Percentiles rank a stretch among this genome's conserved stretches.
phyloP scores from a whole-genome alignment of 2,113 vertebrate genomes.

The Chionis minor region DNA sequence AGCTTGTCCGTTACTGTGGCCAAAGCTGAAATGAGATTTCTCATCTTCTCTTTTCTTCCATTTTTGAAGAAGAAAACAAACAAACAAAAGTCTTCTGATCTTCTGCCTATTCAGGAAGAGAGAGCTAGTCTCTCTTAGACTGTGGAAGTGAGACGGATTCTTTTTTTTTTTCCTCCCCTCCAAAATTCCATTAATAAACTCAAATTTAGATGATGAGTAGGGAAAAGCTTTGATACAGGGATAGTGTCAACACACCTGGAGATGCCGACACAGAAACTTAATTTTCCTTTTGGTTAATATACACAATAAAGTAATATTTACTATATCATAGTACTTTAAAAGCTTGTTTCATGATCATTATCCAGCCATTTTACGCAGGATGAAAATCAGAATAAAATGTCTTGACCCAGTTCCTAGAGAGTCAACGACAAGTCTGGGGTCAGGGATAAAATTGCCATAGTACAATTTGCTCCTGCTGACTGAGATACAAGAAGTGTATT shows the following conservation, averaged over 20 bases:
- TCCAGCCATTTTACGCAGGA: not conserved
- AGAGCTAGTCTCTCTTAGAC: not conserved
- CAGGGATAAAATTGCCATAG: not conserved
- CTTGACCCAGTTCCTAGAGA: not conserved
- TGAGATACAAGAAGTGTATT: not conserved
- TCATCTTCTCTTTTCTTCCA: not conserved
- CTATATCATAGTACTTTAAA: not conserved
- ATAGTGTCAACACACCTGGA: not conserved
- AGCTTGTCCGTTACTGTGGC: conserved; percentile 23
- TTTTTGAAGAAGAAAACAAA: not conserved
- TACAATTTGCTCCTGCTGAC: not conserved
- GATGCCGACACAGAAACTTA: not conserved
- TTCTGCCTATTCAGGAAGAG: conserved; percentile 1
- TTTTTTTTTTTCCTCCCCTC: fast-evolving
- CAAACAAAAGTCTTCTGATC: not conserved
- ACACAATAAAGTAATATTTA: not conserved
- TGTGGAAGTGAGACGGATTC: not conserved
- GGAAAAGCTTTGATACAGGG: not conserved
- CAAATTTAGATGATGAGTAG: not conserved
- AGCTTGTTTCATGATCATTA: not conserved
- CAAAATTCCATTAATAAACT: not conserved
- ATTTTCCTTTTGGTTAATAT: not conserved
- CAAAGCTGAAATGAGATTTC: conserved; percentile 2
- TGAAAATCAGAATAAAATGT: not conserved
- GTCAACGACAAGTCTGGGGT: not conserved